These are phyloP conservation scores for Girardia tigrina DNA, from an alignment of 2,888 invertebrate species.

Conservation along the genomic window DNA sequence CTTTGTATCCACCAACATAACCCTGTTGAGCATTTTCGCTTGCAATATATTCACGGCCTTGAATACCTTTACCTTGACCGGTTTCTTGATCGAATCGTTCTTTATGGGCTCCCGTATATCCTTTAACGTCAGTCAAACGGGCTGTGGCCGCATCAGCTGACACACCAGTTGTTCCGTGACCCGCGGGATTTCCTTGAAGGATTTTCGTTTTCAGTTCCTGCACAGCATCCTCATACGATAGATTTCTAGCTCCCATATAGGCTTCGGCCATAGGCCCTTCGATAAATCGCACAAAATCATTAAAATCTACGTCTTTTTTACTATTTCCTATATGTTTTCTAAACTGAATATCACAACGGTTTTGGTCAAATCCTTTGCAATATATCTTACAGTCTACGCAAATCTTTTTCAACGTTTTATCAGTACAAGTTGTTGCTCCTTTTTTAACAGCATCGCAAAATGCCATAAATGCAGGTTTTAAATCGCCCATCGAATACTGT, in stretches of 20 bases:
- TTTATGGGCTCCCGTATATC: slow-evolving; percentile 46
- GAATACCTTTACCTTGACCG: slow-evolving; percentile 45
- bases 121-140: slow-evolving; percentile 42
- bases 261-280: slow-evolving; percentile 21
- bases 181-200: neutral
- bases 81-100: slow-evolving; percentile 45
- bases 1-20: slow-evolving; percentile 46
- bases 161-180: slow-evolving; percentile 34
- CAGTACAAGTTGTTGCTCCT: slow-evolving; percentile 35
- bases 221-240: slow-evolving; percentile 29
- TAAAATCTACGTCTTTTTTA: slow-evolving; percentile 27
- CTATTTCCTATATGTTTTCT: slow-evolving; percentile 34
- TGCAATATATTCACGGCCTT: slow-evolving; percentile 41
- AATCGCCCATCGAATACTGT: slow-evolving; percentile 33
- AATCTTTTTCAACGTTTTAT: slow-evolving; percentile 36
- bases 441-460: slow-evolving; percentile 36
- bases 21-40: slow-evolving; percentile 40
- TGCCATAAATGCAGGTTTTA: slow-evolving; percentile 30
- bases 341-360: slow-evolving; percentile 34
- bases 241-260: slow-evolving; percentile 16
- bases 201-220: slow-evolving; percentile 33
- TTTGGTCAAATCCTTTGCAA: slow-evolving; percentile 29
- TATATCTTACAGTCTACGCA: slow-evolving; percentile 36
- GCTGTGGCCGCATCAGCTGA: slow-evolving; percentile 31
- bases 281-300: neutral